phyloP scores from a whole-genome alignment of 2,797 vertebrate species.

The Esox lucius region DNA sequence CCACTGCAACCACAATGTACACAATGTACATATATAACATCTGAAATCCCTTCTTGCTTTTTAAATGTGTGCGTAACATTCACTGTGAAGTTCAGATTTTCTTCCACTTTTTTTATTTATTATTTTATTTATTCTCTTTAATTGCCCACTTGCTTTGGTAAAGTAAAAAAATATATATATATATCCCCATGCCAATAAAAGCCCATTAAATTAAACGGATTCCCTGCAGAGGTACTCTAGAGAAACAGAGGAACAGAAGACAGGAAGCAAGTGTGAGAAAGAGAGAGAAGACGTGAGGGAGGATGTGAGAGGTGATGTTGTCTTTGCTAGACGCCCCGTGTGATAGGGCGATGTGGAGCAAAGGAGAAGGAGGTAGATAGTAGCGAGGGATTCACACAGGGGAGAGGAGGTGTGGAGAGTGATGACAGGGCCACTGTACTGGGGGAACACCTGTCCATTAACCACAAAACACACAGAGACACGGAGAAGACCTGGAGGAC shows the following conservation, averaged over 20 bases:
- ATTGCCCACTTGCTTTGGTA: too few relatives aligned
- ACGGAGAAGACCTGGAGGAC: neutral
- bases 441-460: conserved; percentile 64
- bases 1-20: too few relatives aligned
- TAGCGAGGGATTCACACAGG: conserved; percentile 32
- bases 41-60: too few relatives aligned
- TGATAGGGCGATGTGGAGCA: conserved; percentile 21
- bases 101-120: too few relatives aligned
- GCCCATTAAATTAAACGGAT: too few relatives aligned
- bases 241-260: conserved; percentile 1
- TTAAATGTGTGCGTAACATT: too few relatives aligned
- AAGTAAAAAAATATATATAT: too few relatives aligned
- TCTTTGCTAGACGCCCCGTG: neutral
- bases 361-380: conserved; percentile 21
- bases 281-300: neutral
- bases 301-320: neutral
- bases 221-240: neutral
- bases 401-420: conserved; percentile 57
- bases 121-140: too few relatives aligned
- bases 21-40: too few relatives aligned
- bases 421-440: conserved; percentile 59
- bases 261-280: neutral
- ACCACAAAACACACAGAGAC: conserved; percentile 5
- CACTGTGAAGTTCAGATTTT: too few relatives aligned
- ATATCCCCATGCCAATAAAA: too few relatives aligned